These are phyloP conservation scores for Nephrotoma flavescens DNA, from an alignment of 2,888 invertebrate species.

Conservation along the genomic window DNA sequence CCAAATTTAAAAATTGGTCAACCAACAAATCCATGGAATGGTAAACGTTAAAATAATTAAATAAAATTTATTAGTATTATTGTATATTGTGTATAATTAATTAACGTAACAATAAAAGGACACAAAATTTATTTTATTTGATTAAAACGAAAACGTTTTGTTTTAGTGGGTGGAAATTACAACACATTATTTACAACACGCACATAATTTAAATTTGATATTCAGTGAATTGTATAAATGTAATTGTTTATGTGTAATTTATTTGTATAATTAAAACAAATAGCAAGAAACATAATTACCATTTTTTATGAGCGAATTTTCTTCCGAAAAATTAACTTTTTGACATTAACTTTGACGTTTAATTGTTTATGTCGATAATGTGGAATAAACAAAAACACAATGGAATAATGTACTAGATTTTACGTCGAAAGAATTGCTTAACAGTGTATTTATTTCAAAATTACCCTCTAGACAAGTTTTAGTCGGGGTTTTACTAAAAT, in stretches of 20 bases:
- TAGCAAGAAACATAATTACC: constrained; percentile 1
- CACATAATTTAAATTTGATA: not conserved
- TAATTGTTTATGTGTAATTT: not conserved
- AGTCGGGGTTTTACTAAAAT: too few species aligned
- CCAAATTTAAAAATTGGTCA: constrained; percentile 9
- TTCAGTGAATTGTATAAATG: not conserved
- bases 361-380: not conserved
- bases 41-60: constrained; percentile 6
- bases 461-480: too few species aligned
- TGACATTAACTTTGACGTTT: not conserved
- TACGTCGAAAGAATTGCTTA: too few species aligned
- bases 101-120: not conserved
- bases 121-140: not conserved
- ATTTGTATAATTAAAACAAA: not conserved
- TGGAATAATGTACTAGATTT: not conserved
- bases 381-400: not conserved
- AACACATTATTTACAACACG: not conserved
- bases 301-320: not conserved
- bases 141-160: not conserved
- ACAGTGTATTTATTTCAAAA: too few species aligned
- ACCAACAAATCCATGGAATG: constrained; percentile 11
- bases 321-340: not conserved
- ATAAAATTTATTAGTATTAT: not conserved
- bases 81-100: not conserved
- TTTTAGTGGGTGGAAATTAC: not conserved